Percentiles rank a stretch among this genome's conserved stretches.
phyloP scores from a whole-genome alignment of 1,140 invertebrate genomes.

The Cotesia vestalis region DNA sequence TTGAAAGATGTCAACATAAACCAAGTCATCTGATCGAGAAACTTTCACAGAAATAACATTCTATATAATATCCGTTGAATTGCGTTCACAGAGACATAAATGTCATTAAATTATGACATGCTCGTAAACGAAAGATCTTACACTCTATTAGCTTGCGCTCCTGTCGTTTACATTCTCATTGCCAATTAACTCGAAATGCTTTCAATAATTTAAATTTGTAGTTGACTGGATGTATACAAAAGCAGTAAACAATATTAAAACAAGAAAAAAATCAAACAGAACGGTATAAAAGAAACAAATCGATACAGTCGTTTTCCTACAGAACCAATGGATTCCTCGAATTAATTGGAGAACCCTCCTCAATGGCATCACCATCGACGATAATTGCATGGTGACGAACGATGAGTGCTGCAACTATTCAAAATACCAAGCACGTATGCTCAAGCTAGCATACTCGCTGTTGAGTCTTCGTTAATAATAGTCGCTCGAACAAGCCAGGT shows the following conservation, averaged over 20 bases:
- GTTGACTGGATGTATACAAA: neutral
- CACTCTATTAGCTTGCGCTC: neutral
- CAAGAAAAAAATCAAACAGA: no score
- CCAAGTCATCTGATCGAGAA: slow-evolving; percentile 18
- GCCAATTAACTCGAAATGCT: neutral
- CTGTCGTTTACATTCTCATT: neutral
- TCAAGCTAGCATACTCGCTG: slow-evolving; percentile 13
- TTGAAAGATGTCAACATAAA: slow-evolving; percentile 4
- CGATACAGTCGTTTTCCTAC: slow-evolving; percentile 7
- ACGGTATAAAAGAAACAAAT: neutral
- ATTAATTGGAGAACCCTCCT: slow-evolving; percentile 33
- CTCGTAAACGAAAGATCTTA: slow-evolving; percentile 3
- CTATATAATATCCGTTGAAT: slow-evolving; percentile 11
- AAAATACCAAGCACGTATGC: slow-evolving; percentile 35
- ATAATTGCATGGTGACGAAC: slow-evolving; percentile 35
- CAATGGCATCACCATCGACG: slow-evolving; percentile 32
- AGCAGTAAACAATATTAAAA: neutral
- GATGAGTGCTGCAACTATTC: slow-evolving; percentile 34
- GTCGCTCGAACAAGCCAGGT: slow-evolving; percentile 30
- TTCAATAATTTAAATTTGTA: no score
- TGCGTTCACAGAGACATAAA: slow-evolving; percentile 5
- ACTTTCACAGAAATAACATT: slow-evolving; percentile 7
- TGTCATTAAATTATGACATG: slow-evolving; percentile 16
- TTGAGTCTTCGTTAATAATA: slow-evolving; percentile 37
- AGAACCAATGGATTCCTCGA: slow-evolving; percentile 29